Evolutionary conservation across 1,140 invertebrate genomes (phyloP), one percentile per base, ranked within the genome.

Genomic region (Maniola jurtina): DNA sequence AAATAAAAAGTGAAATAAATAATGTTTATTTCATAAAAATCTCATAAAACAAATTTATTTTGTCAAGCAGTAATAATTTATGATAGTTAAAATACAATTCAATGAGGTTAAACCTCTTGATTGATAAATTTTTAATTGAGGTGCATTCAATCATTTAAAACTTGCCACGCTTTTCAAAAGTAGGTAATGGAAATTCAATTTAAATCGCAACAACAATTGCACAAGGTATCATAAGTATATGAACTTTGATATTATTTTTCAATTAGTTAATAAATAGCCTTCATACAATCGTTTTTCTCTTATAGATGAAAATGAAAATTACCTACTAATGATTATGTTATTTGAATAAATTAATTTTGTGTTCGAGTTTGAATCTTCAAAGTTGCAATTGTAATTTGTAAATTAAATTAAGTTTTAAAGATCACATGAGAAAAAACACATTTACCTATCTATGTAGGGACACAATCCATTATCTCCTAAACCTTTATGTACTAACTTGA

Each of bases 81-180:
- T 13, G 7, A 52, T 25, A 16, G 48, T 52, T 6, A 52, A 52
- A 52, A 9, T 25, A 14, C 14, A 52, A 52, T 52, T 52, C 48
- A 15, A 52, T 25, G 48, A 52, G 48, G 48, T 52, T 52, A 52
- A 45, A 13, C 42, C 48, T 52, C 48, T 52, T 13, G 16, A 52
- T 52, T 52, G 48, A 16, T 16, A 48, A 48, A 48, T 48, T 48
- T 48, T 48, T 48, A 48, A 48, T 48, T 48, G 45, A 48, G 45
- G 48, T 52, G 6, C 15, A 16, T 52, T 52, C 48, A 52, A 52
- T 52, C 16, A 52, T 52, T 52, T 52, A 52, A 16, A 52, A 25
- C 48, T 52, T 52, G 48, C 25, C 48, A 52, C 48, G 48, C 13
- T 52, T 52, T 52, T 52, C 48, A 52, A n/a, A 52, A 52, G 15